Evolutionary conservation across 2,113 vertebrate genomes (phyloP).

Genomic region (Heliornis fulica): DNA sequence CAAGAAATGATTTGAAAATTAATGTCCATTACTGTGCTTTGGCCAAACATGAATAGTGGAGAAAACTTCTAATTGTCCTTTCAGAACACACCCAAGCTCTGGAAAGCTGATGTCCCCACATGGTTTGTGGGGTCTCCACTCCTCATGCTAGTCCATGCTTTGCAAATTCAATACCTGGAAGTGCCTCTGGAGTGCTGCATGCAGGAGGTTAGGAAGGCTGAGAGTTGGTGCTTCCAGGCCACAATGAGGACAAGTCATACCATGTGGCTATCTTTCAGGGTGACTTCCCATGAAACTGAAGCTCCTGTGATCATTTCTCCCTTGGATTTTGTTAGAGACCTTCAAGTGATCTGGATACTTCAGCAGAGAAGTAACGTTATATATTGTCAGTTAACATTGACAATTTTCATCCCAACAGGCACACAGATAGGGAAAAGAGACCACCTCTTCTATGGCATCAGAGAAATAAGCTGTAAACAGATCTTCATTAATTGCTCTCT

Average conservation of each 20-base stretch:
- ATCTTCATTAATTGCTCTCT: not conserved
- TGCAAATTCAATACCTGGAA: not conserved
- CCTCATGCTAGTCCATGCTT: not conserved
- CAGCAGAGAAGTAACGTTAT: not conserved
- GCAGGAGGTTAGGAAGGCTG: not conserved
- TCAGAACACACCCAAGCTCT: not conserved
- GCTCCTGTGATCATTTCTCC: not conserved
- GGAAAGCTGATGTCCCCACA: not conserved
- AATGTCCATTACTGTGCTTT: not conserved
- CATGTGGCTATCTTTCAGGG: not conserved
- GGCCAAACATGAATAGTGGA: not conserved
- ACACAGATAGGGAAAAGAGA: not conserved
- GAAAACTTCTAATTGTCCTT: not conserved
- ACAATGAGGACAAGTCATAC: not conserved
- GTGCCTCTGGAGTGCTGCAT: not conserved
- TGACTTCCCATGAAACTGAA: not conserved
- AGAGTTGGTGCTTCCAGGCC: not conserved
- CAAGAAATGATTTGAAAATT: not conserved
- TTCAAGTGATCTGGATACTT: not conserved
- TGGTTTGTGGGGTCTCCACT: fast-evolving
- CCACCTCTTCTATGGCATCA: not conserved
- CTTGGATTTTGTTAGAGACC: not conserved
- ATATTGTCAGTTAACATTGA: no score
- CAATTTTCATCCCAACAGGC: not conserved
- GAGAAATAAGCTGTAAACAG: not conserved